Evolutionary conservation across 2,113 vertebrate genomes (phyloP), one percentile per base, ranked within the genome.

Genomic region (Pavo muticus): DNA sequence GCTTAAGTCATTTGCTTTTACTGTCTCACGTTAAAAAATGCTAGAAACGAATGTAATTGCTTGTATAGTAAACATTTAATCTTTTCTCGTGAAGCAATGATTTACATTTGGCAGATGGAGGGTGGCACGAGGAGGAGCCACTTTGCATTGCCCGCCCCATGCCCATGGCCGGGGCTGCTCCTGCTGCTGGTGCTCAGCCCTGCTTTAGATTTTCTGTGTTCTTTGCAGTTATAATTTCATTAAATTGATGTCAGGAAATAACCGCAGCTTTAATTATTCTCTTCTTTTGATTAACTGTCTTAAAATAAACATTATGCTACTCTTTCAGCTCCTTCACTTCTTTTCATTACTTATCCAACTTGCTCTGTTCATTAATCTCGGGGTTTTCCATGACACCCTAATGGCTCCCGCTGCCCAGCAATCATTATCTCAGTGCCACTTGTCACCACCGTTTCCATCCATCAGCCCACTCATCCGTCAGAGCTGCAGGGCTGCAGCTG

Each of bases 361-460:
- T 10, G 61, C 1, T 13, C 85, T 65, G 76, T 95, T 95, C 94
- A 97, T 97, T 93, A 95, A 96, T 95, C 96, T 95, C 69, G 90
- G 85, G 88, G 84, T n/a, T 96, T 91, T 94, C 93, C 85, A 16
- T 94, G 90, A 95, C 93, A 93, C 91, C 83, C 90, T 95, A 86
- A 95, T 94, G 94, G 94, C 95, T 95, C 83, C 83, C 94, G 88
- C 95, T 96, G 95, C 83, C 95, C 96, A 97, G 91, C 91, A 86
- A 91, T 96, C 91, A 90, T 95, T 95, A 93, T 93, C 94, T 92
- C 90, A 90, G 94, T 84, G 87, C 79, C 91, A 4, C 87, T 90
- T 96, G 95, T 95, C 96, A 95, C 85, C 4, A 6, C 91, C 71
- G 56, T 88, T 90, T 94, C 91, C 79, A 95, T 97, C 95, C 90